Evolutionary conservation across 1,140 invertebrate genomes (phyloP), one percentile per base, ranked within the genome.

Genomic region (Parapsyche elsis): DNA sequence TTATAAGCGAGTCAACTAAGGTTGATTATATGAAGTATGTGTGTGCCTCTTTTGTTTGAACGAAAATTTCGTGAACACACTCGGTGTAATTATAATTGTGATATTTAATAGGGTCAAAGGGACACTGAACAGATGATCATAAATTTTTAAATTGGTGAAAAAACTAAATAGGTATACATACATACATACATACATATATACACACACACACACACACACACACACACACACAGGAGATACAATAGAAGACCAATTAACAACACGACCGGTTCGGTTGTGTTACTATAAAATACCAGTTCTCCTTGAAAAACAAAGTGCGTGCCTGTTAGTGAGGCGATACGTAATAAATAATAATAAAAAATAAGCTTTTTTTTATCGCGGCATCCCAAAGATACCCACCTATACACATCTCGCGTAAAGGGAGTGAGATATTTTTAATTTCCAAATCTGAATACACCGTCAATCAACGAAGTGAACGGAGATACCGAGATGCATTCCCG

Each of bases 171-270:
- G n/a, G n/a, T n/a, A n/a, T n/a, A n/a, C n/a, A n/a, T n/a, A n/a
- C n/a, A n/a, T n/a, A n/a, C n/a, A n/a, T n/a, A n/a, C n/a, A n/a
- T n/a, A n/a, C n/a, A n/a, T n/a, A n/a, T n/a, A n/a, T n/a, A n/a
- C n/a, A n/a, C n/a, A n/a, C n/a, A n/a, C n/a, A n/a, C n/a, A n/a
- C n/a, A n/a, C n/a, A n/a, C n/a, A n/a, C n/a, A n/a, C n/a, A n/a
- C n/a, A 7, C 7, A 38, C 7, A 38, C 16, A 53, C 49, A 53
- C 12, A 53, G 10, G 49, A 16, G 49, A 30, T 67, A 67, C 64
- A 67, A 67, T 67, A 67, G 64, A 67, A 67, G 64, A 67, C 64
- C 64, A 67, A 67, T 67, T 67, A 67, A 67, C 64, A 26, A 67
- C 64, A 24, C 64, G 64, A 67, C 64, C 64, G 64, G 64, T 67